A percentile compares a stretch with the other conserved stretches of the same genome.
Conservation (phyloP, 2,113 vertebrate species). For the Brachyhypopomus occidentalis region DNA sequence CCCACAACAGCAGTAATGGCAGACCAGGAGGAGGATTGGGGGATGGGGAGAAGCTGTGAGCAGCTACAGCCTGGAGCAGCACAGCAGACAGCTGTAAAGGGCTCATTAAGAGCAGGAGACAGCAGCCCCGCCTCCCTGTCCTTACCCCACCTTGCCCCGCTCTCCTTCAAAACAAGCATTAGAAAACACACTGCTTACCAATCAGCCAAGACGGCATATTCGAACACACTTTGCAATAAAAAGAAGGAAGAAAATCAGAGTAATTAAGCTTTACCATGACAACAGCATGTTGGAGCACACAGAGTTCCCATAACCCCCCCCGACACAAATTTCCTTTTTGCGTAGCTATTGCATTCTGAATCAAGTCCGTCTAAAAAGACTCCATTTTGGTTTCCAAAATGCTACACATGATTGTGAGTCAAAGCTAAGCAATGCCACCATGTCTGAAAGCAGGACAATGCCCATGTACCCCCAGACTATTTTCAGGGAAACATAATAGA, state of each 20-base stretch:
- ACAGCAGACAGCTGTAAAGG: conserved; percentile 41
- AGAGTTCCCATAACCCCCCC: neutral
- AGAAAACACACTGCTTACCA: neutral
- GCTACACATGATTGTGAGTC: neutral
- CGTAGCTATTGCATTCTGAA: neutral
- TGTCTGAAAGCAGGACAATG: neutral
- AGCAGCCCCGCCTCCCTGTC: neutral
- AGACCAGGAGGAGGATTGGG: conserved; percentile 23
- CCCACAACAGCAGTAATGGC: conserved; percentile 1
- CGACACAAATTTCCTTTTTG: neutral
- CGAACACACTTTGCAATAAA: neutral
- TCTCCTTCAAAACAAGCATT: neutral
- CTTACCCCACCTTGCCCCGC: neutral
- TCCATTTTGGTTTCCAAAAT: neutral
- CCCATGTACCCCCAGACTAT: neutral
- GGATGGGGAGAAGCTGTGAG: conserved; percentile 36
- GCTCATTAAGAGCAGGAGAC: conserved; percentile 23
- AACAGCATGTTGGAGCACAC: neutral
- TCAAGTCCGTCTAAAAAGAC: neutral
- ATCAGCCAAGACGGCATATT: neutral
- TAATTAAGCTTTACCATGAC: too few species aligned
- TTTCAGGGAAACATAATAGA: neutral
- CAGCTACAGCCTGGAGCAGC: too few species aligned
- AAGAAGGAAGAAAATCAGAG: too few species aligned
- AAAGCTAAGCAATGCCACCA: conserved; percentile 12